Evolutionary conservation across 2,113 vertebrate genomes (phyloP).

Genomic region (Trogon melanurus): DNA sequence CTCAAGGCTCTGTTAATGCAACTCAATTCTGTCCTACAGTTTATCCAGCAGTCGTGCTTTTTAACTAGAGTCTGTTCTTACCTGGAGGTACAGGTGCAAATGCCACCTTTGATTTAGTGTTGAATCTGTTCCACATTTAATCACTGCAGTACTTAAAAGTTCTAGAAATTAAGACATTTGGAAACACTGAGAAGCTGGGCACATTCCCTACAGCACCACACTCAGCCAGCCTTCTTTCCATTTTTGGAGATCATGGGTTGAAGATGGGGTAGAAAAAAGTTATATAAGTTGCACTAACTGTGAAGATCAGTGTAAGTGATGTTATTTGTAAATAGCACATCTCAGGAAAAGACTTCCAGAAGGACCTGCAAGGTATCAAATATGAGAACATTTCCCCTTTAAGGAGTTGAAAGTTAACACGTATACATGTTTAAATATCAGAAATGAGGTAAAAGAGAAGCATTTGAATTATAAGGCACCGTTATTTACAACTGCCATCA

Average conservation of each 20-base stretch:
- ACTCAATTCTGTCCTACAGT: not conserved
- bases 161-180: not conserved
- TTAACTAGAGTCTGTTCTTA: not conserved
- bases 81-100: not conserved
- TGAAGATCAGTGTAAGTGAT: not conserved
- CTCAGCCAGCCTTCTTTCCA: not conserved
- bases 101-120: not conserved
- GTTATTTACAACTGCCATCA: slow-evolving; percentile 74
- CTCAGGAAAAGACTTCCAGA: not conserved
- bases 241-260: not conserved
- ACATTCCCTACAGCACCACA: not conserved
- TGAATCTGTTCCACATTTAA: not conserved
- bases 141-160: not conserved
- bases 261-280: not conserved
- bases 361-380: slow-evolving; percentile 35
- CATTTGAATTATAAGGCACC: slow-evolving; percentile 77
- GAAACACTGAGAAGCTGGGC: not conserved
- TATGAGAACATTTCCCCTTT: not conserved
- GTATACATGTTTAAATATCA: slow-evolving; percentile 63
- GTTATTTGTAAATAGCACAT: not conserved
- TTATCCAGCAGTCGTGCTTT: not conserved
- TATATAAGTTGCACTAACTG: not conserved
- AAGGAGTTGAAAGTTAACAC: slow-evolving; percentile 16
- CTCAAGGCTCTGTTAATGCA: not conserved
- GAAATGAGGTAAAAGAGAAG: slow-evolving; percentile 77